phyloP scores from a whole-genome alignment of 2,113 vertebrate species.

The Mus spicilegus region DNA sequence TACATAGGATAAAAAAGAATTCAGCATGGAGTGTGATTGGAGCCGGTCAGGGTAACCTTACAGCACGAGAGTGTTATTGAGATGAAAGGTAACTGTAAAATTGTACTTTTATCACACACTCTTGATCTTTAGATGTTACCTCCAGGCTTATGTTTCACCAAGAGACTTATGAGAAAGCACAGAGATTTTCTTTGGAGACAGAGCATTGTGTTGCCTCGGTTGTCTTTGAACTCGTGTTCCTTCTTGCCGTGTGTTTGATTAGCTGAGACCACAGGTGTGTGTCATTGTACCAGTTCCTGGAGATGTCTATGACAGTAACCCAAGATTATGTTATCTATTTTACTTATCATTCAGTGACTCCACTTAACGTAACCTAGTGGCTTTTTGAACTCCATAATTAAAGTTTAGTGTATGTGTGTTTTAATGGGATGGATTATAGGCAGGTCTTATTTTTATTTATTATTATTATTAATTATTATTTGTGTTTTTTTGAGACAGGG shows the following conservation, averaged over 20 bases:
- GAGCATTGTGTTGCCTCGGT: neutral
- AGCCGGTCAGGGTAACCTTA: neutral
- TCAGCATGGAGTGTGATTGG: neutral
- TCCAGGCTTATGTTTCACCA: slow-evolving; percentile 37
- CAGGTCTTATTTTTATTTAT: too few relatives aligned
- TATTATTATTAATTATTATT: neutral
- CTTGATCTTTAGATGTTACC: neutral
- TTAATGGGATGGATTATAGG: neutral
- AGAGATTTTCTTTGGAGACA: neutral
- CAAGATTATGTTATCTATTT: neutral
- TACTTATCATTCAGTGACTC: neutral
- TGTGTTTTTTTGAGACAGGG: neutral
- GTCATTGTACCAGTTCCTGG: neutral
- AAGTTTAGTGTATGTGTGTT: neutral
- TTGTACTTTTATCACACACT: slow-evolving; percentile 31
- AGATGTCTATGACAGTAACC: slow-evolving; percentile 4
- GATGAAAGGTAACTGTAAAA: slow-evolving; percentile 10
- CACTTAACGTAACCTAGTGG: neutral
- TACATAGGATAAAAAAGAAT: neutral
- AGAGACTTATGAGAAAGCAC: neutral
- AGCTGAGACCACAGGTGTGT: neutral
- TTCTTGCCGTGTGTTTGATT: neutral
- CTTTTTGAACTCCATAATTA: neutral
- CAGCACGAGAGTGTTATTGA: neutral
- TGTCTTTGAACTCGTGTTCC: neutral